Conservation (phyloP, 1,140 invertebrate genomes). For the Trichonephila clavata region DNA sequence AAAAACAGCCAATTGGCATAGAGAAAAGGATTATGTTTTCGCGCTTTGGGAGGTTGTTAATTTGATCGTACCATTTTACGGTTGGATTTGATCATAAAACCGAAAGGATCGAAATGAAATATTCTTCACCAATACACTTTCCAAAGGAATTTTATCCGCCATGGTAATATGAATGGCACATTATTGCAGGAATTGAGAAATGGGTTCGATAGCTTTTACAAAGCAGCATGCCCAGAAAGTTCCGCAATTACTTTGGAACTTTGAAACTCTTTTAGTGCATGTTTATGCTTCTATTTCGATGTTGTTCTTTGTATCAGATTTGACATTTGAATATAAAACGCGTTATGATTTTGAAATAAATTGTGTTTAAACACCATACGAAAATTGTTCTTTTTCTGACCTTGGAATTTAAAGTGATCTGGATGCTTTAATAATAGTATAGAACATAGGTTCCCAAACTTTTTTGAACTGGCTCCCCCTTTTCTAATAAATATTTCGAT, state of each 20-base stretch:
- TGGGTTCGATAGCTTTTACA: neutral
- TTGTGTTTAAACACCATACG: too few species aligned
- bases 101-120: neutral
- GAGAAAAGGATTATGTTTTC: slow-evolving; percentile 47
- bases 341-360: too few species aligned
- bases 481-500: too few species aligned
- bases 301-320: too few species aligned
- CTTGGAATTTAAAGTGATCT: too few species aligned
- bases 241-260: neutral
- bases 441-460: too few species aligned
- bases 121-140: neutral
- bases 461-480: too few species aligned
- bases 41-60: slow-evolving; percentile 69
- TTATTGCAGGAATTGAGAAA: slow-evolving; percentile 10
- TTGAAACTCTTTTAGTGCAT: neutral
- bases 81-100: slow-evolving; percentile 25
- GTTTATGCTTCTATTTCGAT: too few species aligned
- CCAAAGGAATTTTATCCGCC: neutral
- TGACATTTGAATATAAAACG: too few species aligned
- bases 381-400: too few species aligned
- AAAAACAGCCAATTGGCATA: slow-evolving; percentile 21
- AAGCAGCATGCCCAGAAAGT: neutral
- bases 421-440: too few species aligned
- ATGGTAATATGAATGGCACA: neutral
- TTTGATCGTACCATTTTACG: slow-evolving; percentile 38